phyloP scores from a whole-genome alignment of 2,797 vertebrate genomes.

The Lagorchestes hirsutus region DNA sequence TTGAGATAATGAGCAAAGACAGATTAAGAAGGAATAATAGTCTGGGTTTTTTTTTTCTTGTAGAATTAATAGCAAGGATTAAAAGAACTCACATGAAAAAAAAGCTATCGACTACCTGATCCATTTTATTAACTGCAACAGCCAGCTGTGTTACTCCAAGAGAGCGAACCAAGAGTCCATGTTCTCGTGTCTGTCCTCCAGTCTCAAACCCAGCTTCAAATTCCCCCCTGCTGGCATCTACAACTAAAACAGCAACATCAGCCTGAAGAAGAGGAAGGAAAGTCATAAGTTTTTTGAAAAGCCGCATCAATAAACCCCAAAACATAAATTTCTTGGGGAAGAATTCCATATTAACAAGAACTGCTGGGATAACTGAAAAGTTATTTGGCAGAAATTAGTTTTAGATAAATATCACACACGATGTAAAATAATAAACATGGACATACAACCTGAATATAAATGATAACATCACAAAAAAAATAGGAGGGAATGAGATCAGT shows the following conservation, averaged over 20 bases:
- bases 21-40: neutral
- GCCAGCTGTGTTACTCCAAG: constrained; percentile 98
- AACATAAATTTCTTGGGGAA: neutral
- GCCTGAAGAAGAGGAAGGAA: constrained; percentile 86
- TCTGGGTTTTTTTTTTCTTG: neutral
- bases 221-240: constrained; percentile 97
- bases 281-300: neutral
- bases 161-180: constrained; percentile 96
- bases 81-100: constrained; percentile 19
- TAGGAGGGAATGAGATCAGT: neutral
- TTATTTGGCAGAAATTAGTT: neutral
- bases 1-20: neutral
- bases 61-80: neutral
- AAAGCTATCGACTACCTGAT: constrained; percentile 90
- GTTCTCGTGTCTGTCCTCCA: constrained; percentile 97
- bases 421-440: neutral
- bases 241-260: constrained; percentile 96
- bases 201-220: constrained; percentile 99
- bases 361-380: neutral
- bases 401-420: neutral
- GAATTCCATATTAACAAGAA: neutral
- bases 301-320: neutral
- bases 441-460: neutral
- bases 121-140: constrained; percentile 99
- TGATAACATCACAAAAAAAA: neutral